Evolutionary conservation across 2,113 vertebrate species (phyloP), one percentile per base, ranked within the genome.

Genomic region (Thamnophis sirtalis): DNA sequence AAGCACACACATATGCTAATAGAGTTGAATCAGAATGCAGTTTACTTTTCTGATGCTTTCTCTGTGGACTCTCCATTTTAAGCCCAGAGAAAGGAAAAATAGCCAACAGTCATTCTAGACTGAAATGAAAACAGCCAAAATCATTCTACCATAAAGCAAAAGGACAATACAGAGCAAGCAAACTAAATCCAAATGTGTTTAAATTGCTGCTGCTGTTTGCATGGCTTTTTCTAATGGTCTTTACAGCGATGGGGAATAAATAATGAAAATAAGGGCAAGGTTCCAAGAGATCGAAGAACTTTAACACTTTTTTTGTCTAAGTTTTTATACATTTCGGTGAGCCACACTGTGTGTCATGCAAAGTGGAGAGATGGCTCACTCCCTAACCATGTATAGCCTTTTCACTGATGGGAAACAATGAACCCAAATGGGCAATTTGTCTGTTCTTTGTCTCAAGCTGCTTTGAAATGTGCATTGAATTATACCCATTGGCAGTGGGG

Each of bases 101-200:
- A 90, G 60, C 49, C 87, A 94, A 26, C 63, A 86, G 0, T 33
- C 84, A 93, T 92, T 96, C 91, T 93, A 96, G 88, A 91, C 38
- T 93, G 92, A 95, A 96, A 96, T 95, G 94, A 94, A 95, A 96
- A 92, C 94, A 95, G 94, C 93, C 94, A 96, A 96, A 94, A 92
- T 95, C 94, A 93, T 91, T 96, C 91, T 94, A 92, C 92, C 7
- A 0, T 95, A 95, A 95, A 95, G 94, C 73, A 94, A 94, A 93
- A 93, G 93, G 94, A 95, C 92, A 96, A 94, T 92, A 92, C 5
- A 26, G 87, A 94, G 33, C 87, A 95, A 95, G 89, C 1, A 96
- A 95, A 94, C 55, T 91, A 94, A 95, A 94, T 94, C 91, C 94
- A 95, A 96, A 93, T 43, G 93, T n/a, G n/a, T 93, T 94, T 93